A percentile compares a stretch with the other conserved stretches of the same genome.
phyloP scores from a whole-genome alignment of 2,113 vertebrate genomes.

The Heteronetta atricapilla region DNA sequence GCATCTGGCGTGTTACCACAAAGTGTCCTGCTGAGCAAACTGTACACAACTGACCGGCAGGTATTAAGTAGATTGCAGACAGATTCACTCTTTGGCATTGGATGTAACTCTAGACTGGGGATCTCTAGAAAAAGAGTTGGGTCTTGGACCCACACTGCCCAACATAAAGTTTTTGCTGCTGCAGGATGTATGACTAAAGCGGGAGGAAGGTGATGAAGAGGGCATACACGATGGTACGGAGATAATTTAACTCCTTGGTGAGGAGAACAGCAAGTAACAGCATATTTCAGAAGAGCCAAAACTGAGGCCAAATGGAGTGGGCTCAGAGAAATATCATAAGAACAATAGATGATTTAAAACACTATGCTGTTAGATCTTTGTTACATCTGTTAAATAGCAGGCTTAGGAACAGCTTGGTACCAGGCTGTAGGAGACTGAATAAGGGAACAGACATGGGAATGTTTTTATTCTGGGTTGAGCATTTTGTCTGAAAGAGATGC shows the following conservation, averaged over 20 bases:
- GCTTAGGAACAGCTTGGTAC: not conserved
- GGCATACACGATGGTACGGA: not conserved
- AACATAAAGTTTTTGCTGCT: not conserved
- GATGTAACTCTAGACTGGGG: not conserved
- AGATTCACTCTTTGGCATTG: not conserved
- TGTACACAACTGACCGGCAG: not conserved
- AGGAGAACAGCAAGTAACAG: not conserved
- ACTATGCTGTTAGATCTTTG: not conserved
- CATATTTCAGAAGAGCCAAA: not conserved
- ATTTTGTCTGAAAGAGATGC: not conserved
- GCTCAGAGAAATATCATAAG: not conserved
- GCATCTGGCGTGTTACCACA: not conserved
- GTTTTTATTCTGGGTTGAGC: not conserved
- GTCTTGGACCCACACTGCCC: not conserved
- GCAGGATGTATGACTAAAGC: not conserved
- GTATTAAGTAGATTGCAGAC: not conserved
- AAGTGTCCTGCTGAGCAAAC: not conserved
- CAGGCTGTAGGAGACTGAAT: not conserved
- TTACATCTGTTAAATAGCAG: not conserved
- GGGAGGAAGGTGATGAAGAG: not conserved
- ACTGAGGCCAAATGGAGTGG: not conserved
- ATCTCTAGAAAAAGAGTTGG: not conserved
- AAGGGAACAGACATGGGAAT: not conserved
- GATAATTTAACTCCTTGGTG: not conserved
- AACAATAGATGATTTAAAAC: not conserved